Evolutionary conservation across 2,113 vertebrate genomes (phyloP).

Genomic region (Galbula dea): DNA sequence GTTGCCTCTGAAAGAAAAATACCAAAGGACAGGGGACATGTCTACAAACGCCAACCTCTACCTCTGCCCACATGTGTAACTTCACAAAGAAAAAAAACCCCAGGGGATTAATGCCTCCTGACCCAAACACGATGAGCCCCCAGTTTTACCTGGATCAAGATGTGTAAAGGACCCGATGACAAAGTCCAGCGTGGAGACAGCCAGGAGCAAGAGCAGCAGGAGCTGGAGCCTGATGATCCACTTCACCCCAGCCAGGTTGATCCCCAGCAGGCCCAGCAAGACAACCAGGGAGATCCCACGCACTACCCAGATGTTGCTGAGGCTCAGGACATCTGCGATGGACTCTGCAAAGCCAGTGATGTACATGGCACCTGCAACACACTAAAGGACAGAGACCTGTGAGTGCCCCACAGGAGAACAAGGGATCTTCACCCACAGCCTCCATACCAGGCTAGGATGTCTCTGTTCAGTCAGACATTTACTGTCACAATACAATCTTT

Average conservation of each 20-base stretch:
- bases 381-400: slow-evolving; percentile 70
- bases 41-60: background rate
- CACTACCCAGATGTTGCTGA: slow-evolving; percentile 87
- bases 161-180: slow-evolving; percentile 92
- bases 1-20: background rate
- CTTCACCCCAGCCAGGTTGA: slow-evolving; percentile 94
- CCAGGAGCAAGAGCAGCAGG: slow-evolving; percentile 87
- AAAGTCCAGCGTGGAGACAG: slow-evolving; percentile 91
- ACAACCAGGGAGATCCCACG: slow-evolving; percentile 84
- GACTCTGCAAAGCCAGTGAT: slow-evolving; percentile 95
- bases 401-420: fast-evolving
- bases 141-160: slow-evolving; percentile 86
- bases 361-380: slow-evolving; percentile 96
- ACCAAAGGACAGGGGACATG: background rate
- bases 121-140: background rate
- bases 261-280: slow-evolving; percentile 88
- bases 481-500: background rate
- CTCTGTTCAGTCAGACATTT: background rate
- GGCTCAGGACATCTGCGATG: slow-evolving; percentile 82
- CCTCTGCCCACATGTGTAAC: background rate
- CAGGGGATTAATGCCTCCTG: background rate
- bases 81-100: background rate
- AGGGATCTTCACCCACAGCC: background rate
- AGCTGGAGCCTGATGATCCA: slow-evolving; percentile 96
- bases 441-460: fast-evolving